phyloP scores from a whole-genome alignment of 2,797 vertebrate genomes.

The Falco concolor region DNA sequence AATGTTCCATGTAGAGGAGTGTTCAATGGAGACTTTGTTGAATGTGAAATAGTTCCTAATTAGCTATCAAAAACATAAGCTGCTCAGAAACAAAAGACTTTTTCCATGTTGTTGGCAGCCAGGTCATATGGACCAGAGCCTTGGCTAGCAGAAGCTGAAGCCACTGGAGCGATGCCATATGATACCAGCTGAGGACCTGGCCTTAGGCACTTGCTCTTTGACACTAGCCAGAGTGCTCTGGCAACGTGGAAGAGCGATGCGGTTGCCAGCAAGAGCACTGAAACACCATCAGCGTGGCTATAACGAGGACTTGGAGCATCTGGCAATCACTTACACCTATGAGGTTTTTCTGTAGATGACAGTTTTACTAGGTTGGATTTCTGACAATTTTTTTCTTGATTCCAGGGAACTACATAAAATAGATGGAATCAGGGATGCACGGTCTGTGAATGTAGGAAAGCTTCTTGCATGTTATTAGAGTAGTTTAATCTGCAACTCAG shows the following conservation, averaged over 20 bases:
- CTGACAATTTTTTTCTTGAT: background rate
- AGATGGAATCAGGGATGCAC: background rate
- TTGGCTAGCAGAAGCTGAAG: background rate
- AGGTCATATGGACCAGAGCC: background rate
- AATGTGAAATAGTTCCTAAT: background rate
- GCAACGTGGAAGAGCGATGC: background rate
- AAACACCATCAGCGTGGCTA: background rate
- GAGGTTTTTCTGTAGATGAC: background rate
- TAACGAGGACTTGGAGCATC: background rate
- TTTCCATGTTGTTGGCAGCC: background rate
- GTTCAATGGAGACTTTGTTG: background rate
- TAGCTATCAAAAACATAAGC: background rate
- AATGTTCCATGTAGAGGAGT: background rate
- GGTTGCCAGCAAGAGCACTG: background rate
- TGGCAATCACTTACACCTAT: background rate
- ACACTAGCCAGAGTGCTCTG: background rate
- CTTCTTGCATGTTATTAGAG: background rate
- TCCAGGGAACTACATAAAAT: background rate
- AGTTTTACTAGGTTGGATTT: background rate
- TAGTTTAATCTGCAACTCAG: background rate
- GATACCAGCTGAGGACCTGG: background rate
- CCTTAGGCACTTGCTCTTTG: background rate
- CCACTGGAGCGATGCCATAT: background rate
- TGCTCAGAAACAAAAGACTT: background rate
- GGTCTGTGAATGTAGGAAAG: background rate